Conservation (phyloP, 2,888 invertebrate genomes). For the Autographa gamma region DNA sequence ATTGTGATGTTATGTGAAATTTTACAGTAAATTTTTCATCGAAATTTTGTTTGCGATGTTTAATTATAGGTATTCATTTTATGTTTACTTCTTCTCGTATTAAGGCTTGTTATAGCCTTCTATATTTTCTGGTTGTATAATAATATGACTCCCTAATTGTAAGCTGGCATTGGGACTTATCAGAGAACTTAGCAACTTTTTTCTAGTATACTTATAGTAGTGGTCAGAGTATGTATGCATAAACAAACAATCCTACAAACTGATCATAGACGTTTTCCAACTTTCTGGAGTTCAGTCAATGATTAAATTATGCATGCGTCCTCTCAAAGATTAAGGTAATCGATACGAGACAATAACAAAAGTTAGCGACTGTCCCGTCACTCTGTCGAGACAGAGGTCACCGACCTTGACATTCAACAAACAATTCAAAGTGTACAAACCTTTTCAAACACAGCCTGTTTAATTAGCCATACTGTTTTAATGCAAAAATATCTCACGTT, state of each 20-base stretch:
- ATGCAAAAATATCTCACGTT: conserved; percentile 71
- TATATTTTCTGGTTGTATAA: not conserved
- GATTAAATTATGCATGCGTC: not conserved
- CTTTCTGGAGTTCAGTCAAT: not conserved
- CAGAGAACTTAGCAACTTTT: no score
- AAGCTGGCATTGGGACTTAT: no score
- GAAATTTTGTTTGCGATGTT: conserved; percentile 18
- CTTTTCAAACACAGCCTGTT: conserved; percentile 58
- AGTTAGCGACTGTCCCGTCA: conserved; percentile 54
- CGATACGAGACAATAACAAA: conserved; percentile 47
- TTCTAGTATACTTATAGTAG: no score
- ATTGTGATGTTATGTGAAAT: conserved; percentile 32
- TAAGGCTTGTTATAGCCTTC: not conserved
- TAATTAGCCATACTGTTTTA: conserved; percentile 72
- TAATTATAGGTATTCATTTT: not conserved
- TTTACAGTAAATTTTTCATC: conserved; percentile 29
- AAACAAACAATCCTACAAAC: no score
- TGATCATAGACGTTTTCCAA: not conserved
- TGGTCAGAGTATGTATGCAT: no score
- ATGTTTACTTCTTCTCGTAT: not conserved
- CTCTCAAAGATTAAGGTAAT: conserved; percentile 31
- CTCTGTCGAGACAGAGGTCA: conserved; percentile 66
- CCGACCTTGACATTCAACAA: conserved; percentile 72
- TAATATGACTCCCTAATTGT: no score
- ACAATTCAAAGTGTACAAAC: conserved; percentile 60